Conservation (phyloP, 2,888 invertebrate species). For the Brachypterus glaber region DNA sequence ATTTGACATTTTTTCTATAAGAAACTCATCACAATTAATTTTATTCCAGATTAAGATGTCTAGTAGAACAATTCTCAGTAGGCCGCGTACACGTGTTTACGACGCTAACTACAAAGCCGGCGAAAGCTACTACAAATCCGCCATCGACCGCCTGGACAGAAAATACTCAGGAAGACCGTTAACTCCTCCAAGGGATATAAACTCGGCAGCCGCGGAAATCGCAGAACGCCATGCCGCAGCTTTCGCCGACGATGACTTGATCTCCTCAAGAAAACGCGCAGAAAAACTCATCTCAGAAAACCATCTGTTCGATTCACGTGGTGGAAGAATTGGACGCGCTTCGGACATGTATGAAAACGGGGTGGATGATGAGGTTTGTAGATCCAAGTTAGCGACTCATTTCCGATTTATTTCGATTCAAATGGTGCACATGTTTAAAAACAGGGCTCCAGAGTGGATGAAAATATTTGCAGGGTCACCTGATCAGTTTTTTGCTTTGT, state of each 20-base stretch:
- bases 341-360: conserved; percentile 34
- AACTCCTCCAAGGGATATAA: conserved; percentile 26
- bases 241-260: conserved; percentile 44
- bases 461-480: no score
- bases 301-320: conserved; percentile 55
- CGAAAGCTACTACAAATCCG: conserved; percentile 71
- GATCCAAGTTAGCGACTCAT: no score
- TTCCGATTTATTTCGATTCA: no score
- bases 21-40: no score
- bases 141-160: conserved; percentile 64
- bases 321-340: conserved; percentile 42
- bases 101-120: conserved; percentile 80
- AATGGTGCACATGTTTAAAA: no score
- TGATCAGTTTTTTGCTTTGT: no score
- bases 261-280: conserved; percentile 44
- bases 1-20: no score
- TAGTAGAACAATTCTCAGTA: conserved; percentile 36
- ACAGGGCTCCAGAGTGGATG: no score
- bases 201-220: conserved; percentile 30
- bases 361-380: conserved; percentile 40
- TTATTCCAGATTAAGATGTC: conserved; percentile 29
- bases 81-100: conserved; percentile 73
- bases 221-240: conserved; percentile 41
- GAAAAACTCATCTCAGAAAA: conserved; percentile 45
- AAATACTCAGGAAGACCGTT: conserved; percentile 51